phyloP scores from a whole-genome alignment of 1,140 invertebrate genomes.

The Meloidogyne chitwoodi region DNA sequence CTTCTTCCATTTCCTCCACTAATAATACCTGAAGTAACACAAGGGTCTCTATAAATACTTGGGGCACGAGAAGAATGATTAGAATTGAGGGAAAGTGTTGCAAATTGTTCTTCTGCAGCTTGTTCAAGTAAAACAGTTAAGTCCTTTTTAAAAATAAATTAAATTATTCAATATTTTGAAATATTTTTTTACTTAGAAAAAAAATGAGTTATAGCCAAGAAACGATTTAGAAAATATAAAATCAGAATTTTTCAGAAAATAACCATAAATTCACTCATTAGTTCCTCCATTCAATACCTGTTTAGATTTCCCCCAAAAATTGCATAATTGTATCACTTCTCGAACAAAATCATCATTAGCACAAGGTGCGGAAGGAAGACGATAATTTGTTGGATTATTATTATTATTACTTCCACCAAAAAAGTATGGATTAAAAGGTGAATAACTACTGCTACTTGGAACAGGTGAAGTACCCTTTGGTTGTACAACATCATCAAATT shows the following conservation, averaged over 20 bases:
- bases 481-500: conserved; percentile 23
- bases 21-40: neutral
- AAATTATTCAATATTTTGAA: no score
- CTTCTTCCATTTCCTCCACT: neutral
- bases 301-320: conserved; percentile 56
- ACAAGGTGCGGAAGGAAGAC: conserved; percentile 33
- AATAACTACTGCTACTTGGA: conserved; percentile 5
- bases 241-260: neutral
- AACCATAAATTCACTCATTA: neutral
- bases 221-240: neutral
- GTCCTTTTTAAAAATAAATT: conserved; percentile 5
- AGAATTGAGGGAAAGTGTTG: conserved; percentile 4
- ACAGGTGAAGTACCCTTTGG: conserved; percentile 10
- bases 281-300: conserved; percentile 32
- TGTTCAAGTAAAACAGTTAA: conserved; percentile 7
- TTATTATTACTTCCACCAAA: neutral
- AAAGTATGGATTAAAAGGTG: conserved; percentile 2
- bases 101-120: conserved; percentile 14
- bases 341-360: conserved; percentile 52
- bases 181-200: no score
- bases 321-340: conserved; percentile 55
- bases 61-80: conserved; percentile 6
- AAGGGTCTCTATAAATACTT: neutral
- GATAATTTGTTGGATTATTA: conserved; percentile 16
- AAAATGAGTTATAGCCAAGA: no score